phyloP scores from a whole-genome alignment of 1,140 invertebrate genomes.

The Streblospio benedicti region DNA sequence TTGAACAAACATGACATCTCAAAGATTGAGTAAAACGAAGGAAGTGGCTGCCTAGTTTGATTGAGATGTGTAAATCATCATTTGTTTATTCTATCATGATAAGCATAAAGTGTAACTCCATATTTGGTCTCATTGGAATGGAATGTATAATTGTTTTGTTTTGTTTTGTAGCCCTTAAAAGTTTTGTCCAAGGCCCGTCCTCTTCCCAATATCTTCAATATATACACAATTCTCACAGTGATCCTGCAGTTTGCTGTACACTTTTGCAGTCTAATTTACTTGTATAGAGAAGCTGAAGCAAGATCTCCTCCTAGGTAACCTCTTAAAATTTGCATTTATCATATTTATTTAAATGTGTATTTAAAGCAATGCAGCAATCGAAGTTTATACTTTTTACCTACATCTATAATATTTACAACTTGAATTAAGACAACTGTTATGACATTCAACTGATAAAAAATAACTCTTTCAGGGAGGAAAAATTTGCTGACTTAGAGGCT shows the following conservation, averaged over 20 bases:
- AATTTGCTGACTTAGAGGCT: conserved; percentile 65
- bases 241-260: conserved; percentile 90
- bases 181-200: conserved; percentile 86
- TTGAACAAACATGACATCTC: no score
- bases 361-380: neutral
- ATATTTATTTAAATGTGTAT: neutral
- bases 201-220: conserved; percentile 96
- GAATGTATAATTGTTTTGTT: no score
- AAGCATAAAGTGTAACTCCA: no score
- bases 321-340: conserved; percentile 4
- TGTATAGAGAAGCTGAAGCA: conserved; percentile 56
- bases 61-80: no score
- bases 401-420: neutral
- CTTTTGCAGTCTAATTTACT: conserved; percentile 79
- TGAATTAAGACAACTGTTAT: neutral
- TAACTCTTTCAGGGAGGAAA: conserved; percentile 33
- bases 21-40: no score
- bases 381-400: neutral
- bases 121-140: no score
- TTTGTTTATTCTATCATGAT: no score
- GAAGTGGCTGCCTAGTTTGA: no score
- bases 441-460: no score
- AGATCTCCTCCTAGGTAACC: conserved; percentile 29
- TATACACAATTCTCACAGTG: conserved; percentile 94
- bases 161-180: conserved; percentile 69